Base-by-base conservation (phyloP, 2,113 vertebrate genomes). In the Eidolon helvum region DNA sequence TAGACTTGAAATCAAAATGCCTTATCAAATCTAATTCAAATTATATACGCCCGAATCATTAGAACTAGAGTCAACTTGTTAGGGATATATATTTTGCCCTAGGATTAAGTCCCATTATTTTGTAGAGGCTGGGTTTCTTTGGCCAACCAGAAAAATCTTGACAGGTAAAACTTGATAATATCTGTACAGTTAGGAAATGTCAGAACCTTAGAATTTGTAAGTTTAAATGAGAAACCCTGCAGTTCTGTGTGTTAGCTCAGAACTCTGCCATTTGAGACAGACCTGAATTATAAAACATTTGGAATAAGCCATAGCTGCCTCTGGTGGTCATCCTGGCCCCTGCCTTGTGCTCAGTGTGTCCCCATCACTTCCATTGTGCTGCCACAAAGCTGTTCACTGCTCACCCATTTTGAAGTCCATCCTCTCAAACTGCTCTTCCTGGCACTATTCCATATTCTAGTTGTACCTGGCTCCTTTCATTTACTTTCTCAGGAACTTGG, bases 11-110 rank as follows among this genome's bases (percentile, higher is more conserved):
- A 87, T 93, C 94, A 90, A 22, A 87, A 92, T 21, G 14, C 26
- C n/a, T 88, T 96, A 94, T 90, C 79, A 95, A 88, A 87, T 38
- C 24, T 86, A 88, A 91, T 74, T 96, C 91, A 96, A 95, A 97
- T 40, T 91, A 12, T 59, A 79, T 68, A 74, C 11, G 4, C 53
- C 96, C 59, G 77, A 96, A 18, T 93, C 79, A 83, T 95, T 93
- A 95, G 82, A 69, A 48, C 38, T 7, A 33, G 48, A 57, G 65
- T 43, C 78, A 83, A 69, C 72, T 85, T 66, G 21, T 59, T 87
- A 78, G n/a, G 50, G 93, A 95, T 79, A 87, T 71, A 86, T 94
- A 83, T 91, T 97, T 80, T 89, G 16, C 72, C 50, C 65, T 87
- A 40, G 45, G 85, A 93, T 97, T 65, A 92, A 91, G 89, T 95